Conservation (phyloP, 2,797 vertebrate genomes). For the Rhinoraja longicauda region DNA sequence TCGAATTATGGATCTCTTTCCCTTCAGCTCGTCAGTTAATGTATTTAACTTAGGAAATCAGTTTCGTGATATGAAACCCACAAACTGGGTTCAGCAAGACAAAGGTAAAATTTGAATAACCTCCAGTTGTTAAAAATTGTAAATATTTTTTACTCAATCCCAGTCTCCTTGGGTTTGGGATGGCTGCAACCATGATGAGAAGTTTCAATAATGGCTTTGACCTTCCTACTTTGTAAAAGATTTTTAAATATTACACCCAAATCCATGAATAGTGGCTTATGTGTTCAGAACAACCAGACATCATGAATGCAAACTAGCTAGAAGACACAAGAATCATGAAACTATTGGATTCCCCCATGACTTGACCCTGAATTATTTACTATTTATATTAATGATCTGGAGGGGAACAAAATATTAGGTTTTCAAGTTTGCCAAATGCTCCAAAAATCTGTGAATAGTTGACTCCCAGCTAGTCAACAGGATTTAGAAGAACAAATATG, state of each 20-base stretch:
- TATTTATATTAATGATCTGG: too few relatives aligned
- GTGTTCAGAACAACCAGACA: neutral
- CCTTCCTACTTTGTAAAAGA: neutral
- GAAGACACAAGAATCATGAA: neutral
- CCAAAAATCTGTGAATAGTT: too few relatives aligned
- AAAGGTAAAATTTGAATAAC: conserved; percentile 55
- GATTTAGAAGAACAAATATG: too few relatives aligned
- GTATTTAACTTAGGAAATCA: conserved; percentile 55
- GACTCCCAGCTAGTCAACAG: too few relatives aligned
- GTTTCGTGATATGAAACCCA: conserved; percentile 59
- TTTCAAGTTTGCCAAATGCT: too few relatives aligned
- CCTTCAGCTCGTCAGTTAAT: conserved; percentile 52
- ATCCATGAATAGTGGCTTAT: neutral
- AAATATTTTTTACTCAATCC: neutral
- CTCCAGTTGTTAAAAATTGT: neutral
- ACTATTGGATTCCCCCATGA: too few relatives aligned
- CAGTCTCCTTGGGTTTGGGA: conserved; percentile 39
- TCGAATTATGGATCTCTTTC: conserved; percentile 58
- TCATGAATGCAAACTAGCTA: neutral
- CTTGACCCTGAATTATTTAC: too few relatives aligned
- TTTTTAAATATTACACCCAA: neutral
- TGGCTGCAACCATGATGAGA: neutral
- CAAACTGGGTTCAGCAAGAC: conserved; percentile 88
- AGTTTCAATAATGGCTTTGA: neutral
- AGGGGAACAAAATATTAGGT: too few relatives aligned